Conservation (phyloP, 2,113 vertebrate species). For the Centropus bengalensis region DNA sequence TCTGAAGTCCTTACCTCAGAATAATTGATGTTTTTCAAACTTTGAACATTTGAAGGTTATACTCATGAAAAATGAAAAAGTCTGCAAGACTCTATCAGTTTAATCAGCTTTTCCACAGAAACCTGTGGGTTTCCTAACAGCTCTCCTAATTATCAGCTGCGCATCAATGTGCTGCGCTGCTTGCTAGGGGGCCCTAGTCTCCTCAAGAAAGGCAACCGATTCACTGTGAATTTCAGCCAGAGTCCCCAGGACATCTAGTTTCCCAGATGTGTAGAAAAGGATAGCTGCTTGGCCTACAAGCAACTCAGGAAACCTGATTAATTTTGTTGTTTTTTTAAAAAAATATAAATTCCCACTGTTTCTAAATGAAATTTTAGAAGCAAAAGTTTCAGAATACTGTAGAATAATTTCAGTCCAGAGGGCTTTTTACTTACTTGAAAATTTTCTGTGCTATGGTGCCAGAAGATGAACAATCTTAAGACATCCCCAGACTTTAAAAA, state of each 20-base stretch:
- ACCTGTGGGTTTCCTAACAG: not conserved
- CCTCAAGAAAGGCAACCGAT: not conserved
- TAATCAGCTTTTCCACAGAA: not conserved
- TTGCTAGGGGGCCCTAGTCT: not conserved
- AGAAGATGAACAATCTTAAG: not conserved
- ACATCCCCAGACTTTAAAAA: not conserved
- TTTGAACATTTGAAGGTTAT: not conserved
- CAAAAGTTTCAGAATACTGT: not conserved
- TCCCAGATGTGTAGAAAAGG: not conserved
- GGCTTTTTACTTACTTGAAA: not conserved
- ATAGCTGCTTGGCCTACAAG: not conserved
- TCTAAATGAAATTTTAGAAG: not conserved
- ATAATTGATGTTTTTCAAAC: not conserved
- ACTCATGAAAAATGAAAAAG: not conserved
- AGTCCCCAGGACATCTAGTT: not conserved
- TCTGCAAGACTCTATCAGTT: not conserved
- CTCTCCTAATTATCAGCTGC: not conserved
- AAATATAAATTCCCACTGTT: not conserved
- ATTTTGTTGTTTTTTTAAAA: too few species aligned
- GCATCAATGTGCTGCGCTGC: accelerated
- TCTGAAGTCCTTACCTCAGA: not conserved
- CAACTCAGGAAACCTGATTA: too few species aligned
- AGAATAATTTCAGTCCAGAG: not conserved
- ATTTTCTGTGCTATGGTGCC: not conserved
- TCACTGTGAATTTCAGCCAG: not conserved